Percentiles rank a stretch among this genome's conserved stretches.
These are phyloP conservation scores for Cheilinus undulatus DNA, from an alignment of 2,113 vertebrate genomes.

Conservation along the genomic window DNA sequence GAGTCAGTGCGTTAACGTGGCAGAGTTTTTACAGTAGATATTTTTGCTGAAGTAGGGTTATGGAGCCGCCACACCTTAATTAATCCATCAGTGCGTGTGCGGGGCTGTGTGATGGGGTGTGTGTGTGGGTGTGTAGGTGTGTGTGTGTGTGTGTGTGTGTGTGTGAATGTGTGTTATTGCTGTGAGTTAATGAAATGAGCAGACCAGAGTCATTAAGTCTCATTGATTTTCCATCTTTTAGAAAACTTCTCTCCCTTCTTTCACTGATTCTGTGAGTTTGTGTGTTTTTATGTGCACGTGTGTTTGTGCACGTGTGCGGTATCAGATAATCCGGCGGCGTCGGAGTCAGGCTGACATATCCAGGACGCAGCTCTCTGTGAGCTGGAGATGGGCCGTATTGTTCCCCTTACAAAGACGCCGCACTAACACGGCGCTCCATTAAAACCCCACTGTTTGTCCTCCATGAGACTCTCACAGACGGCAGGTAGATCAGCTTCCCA, in stretches of 20 bases:
- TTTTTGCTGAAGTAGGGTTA: constrained; percentile 36
- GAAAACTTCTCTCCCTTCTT: constrained; percentile 17
- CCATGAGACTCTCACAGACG: constrained; percentile 3
- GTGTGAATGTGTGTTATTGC: not conserved
- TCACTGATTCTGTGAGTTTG: not conserved
- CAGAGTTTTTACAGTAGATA: constrained; percentile 1
- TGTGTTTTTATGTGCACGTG: not conserved
- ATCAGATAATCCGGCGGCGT: constrained; percentile 17
- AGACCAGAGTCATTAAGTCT: constrained; percentile 61
- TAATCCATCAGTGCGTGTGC: constrained; percentile 1
- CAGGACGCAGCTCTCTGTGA: constrained; percentile 20
- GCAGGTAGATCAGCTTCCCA: constrained; percentile 43
- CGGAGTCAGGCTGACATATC: constrained; percentile 41
- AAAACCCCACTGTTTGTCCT: constrained; percentile 37
- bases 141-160: constrained; percentile 3
- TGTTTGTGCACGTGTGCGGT: not conserved
- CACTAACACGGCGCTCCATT: constrained; percentile 21
- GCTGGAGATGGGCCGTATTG: constrained; percentile 18
- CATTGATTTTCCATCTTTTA: constrained; percentile 75
- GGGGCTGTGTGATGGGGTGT: not conserved
- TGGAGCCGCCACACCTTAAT: constrained; percentile 24
- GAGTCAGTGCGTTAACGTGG: not conserved
- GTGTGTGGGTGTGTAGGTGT: constrained; percentile 8
- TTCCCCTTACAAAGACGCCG: constrained; percentile 9
- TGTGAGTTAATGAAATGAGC: constrained; percentile 71